Conservation (phyloP, 1,140 invertebrate genomes). For the Neomicropteryx cornuta region DNA sequence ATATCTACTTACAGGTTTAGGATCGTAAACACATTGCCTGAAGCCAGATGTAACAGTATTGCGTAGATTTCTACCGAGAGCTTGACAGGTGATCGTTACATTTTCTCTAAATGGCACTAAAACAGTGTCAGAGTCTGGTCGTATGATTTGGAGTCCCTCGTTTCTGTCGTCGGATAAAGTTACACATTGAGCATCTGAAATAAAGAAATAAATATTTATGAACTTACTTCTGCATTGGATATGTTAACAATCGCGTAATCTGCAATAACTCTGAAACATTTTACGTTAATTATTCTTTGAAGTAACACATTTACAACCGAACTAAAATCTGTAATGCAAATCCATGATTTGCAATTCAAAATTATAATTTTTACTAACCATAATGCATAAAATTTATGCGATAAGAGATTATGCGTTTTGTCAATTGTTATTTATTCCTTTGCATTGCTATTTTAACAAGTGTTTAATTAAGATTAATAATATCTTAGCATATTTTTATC, state of each 20-base stretch:
- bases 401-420: too few relatives aligned
- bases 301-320: too few relatives aligned
- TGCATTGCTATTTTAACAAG: too few relatives aligned
- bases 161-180: slow-evolving; percentile 80
- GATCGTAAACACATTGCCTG: slow-evolving; percentile 92
- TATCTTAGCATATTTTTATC: too few relatives aligned
- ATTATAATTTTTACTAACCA: background rate
- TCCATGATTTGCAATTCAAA: slow-evolving; percentile 2
- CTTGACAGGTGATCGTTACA: slow-evolving; percentile 72
- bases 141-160: slow-evolving; percentile 67
- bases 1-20: slow-evolving; percentile 51
- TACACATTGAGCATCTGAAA: slow-evolving; percentile 77
- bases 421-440: too few relatives aligned
- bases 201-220: slow-evolving; percentile 9
- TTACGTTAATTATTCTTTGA: too few relatives aligned
- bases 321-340: too few relatives aligned
- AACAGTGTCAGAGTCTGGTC: slow-evolving; percentile 66
- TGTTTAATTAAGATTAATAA: too few relatives aligned
- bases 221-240: background rate
- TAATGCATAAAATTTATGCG: background rate
- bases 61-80: slow-evolving; percentile 62
- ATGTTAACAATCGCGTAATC: too few relatives aligned
- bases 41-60: slow-evolving; percentile 73
- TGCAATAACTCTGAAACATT: too few relatives aligned
- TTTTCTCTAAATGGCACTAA: slow-evolving; percentile 82